Conservation (phyloP, 2,888 invertebrate genomes). For the Phortica magna region DNA sequence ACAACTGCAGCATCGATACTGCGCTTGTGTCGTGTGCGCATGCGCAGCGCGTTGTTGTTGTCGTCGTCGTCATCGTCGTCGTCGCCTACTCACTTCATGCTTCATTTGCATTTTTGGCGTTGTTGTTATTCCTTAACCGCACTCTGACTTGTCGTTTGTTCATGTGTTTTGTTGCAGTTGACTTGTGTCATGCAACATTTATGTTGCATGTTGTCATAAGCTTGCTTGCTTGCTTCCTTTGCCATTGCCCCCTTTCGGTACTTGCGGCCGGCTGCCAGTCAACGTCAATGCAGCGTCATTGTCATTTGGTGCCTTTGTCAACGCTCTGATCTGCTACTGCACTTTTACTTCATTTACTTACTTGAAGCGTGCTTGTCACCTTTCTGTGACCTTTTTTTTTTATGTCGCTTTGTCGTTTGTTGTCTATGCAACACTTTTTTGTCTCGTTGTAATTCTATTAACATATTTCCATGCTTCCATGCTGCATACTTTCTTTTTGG, state of each 20-base stretch:
- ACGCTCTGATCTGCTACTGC: constrained; percentile 34
- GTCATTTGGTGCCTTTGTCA: constrained; percentile 41
- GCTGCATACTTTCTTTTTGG: constrained; percentile 26
- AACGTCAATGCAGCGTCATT: constrained; percentile 44
- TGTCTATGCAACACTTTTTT: neutral
- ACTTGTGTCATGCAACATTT: constrained; percentile 62
- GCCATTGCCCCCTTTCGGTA: too few species aligned
- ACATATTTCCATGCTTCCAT: constrained; percentile 26
- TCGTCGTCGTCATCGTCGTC: constrained; percentile 7
- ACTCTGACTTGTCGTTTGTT: constrained; percentile 2
- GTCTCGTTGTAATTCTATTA: constrained; percentile 30
- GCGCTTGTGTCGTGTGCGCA: constrained; percentile 48
- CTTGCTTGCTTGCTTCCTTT: constrained; percentile 24
- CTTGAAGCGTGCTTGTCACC: constrained; percentile 33
- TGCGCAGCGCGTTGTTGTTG: constrained; percentile 44
- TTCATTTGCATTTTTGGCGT: constrained; percentile 63
- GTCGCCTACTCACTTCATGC: constrained; percentile 67
- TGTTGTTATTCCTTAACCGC: constrained; percentile 10
- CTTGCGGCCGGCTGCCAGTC: constrained; percentile 46
- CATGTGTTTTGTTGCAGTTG: constrained; percentile 37
- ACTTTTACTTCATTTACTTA: constrained; percentile 32
- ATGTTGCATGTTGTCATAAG: constrained; percentile 58
- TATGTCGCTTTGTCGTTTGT: neutral
- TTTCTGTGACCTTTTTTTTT: constrained; percentile 26
- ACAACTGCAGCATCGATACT: constrained; percentile 34